Base-by-base conservation (phyloP, 2,888 invertebrate genomes). In the Byasa hedistus region DNA sequence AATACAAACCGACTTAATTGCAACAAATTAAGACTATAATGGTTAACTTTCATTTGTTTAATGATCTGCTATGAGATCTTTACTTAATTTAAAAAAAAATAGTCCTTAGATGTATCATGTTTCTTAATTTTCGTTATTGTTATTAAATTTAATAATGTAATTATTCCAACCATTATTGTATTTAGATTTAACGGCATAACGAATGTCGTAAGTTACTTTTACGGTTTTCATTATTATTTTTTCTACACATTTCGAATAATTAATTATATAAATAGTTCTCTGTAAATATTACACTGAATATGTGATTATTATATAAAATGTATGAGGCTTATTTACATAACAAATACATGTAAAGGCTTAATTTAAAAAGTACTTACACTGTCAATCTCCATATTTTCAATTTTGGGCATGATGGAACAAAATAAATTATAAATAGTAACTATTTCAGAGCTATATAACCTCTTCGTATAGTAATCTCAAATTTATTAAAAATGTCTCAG, bases 301-400 rank as follows among this genome's bases (percentile, higher is more conserved):
- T 32, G 32, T 32, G 32, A 32, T 32, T 44, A 17, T 4, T 17
- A 15, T 2, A 44, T 15, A 44, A 17, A 44, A 19, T 4, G 17
- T 19, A 44, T 32, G 10, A 32, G 32, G 32, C 32, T 44, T 44
- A 44, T 15, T 17, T 15, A 4, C 2, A 44, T 44, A 44, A 19
- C 0, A 44, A 44, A 44, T 44, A 44, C 2, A 44, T 44, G 17
- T 44, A 15, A 15, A 15, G 19, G 12, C 17, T 17, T 15, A 44
- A 44, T 4, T 44, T 17, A 15, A 44, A 44, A 44, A 44, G 44
- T 12, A 4, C 65, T 70, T 23, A 70, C 72, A 60, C 65, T 65
- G 60, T 79, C 76, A 19, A 76, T 65, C 65, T 76, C 75, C 74
- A 73, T 75, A 52, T 73, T 70, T 58, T 66, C 66, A 54, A 48